Percentiles rank a stretch among this genome's conserved stretches.
phyloP scores from a whole-genome alignment of 30 jellyfish, hydroid and myxozoan species.

The Mastigias papua region DNA sequence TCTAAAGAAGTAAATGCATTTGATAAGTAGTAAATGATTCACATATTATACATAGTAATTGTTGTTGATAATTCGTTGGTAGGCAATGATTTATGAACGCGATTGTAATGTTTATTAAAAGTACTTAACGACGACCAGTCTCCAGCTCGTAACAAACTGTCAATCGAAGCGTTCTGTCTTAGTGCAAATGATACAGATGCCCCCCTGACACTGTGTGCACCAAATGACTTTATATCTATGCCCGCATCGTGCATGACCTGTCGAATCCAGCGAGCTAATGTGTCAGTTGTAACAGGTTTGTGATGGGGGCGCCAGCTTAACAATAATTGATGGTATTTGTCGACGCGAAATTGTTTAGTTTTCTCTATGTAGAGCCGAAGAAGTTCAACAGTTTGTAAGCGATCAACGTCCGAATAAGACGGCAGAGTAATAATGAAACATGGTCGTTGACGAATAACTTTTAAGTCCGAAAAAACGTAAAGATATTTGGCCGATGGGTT shows the following conservation, averaged over 20 bases:
- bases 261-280: constrained; percentile 48
- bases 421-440: not conserved
- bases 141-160: constrained; percentile 18
- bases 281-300: constrained; percentile 26
- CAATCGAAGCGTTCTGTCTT: not conserved
- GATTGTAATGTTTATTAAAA: constrained; percentile 2
- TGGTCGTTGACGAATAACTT: not conserved
- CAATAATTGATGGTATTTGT: not conserved
- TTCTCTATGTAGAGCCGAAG: not conserved
- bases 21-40: not conserved
- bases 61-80: not conserved
- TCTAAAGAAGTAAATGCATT: not conserved
- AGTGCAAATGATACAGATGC: constrained; percentile 17
- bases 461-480: not conserved
- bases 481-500: not conserved
- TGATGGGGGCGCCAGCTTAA: constrained; percentile 28
- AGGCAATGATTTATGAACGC: not conserved
- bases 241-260: constrained; percentile 22
- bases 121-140: constrained; percentile 37
- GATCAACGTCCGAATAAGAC: not conserved
- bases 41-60: not conserved
- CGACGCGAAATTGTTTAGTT: not conserved
- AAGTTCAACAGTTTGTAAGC: not conserved
- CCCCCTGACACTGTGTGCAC: constrained; percentile 17
- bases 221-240: not conserved